Evolutionary conservation across 2,888 invertebrate genomes (phyloP), one percentile per base, ranked within the genome.

Genomic region (Dolichopus griseipennis): DNA sequence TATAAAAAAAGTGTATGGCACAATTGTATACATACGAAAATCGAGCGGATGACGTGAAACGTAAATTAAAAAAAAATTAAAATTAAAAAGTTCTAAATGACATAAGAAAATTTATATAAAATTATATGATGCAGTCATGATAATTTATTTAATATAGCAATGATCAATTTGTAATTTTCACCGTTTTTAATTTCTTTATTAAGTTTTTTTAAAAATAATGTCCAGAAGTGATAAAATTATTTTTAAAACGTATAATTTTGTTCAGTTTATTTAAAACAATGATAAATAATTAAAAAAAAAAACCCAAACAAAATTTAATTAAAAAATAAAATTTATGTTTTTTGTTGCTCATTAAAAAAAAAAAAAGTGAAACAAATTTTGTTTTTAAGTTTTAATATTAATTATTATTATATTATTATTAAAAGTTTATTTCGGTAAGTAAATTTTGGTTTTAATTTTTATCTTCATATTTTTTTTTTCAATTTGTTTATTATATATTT

Each of bases 321-420:
- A 52, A 52, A 18, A 15, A 15, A 52, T 18, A 52, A 12, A 6
- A 18, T 52, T 52, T 52, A 12, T 43, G 2, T 52, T 52, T 52
- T 52, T n/a, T 52, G 52, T 52, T 52, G 52, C 52, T 52, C 52
- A 52, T 52, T 15, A 52, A 52, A 52, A 9, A 27, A 27, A 27
- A 27, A 27, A 27, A 27, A 27, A 52, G 52, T 52, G 52, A 52
- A 52, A 15, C 15, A 52, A 52, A 52, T 37, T 37, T 18, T 12
- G 52, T 52, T 52, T 52, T 52, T 52, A 52, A 52, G 52, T 52
- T 52, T 52, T 15, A 52, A 52, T 52, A 52, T 52, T 52, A 52
- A 52, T 52, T 52, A 52, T 52, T 52, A 37, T 37, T 41, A 41
- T 41, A 41, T 41, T 52, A 52, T 52, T 52, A 52, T 52, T 52